Base-by-base conservation (phyloP, 2,113 vertebrate species). In the Tautogolabrus adspersus region DNA sequence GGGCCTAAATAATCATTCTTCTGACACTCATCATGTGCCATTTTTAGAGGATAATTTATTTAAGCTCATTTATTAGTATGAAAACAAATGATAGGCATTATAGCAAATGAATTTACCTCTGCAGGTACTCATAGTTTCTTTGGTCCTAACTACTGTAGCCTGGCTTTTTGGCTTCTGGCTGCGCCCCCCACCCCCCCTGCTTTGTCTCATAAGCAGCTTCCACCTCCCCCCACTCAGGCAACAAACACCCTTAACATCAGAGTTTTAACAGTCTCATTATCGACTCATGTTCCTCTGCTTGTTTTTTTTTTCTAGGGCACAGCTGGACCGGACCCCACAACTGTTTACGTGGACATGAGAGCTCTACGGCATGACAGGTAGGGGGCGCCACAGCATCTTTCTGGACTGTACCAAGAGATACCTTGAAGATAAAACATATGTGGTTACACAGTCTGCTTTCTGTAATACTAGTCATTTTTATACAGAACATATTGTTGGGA, bases 261-360 rank as follows among this genome's bases (percentile, higher is more conserved):
- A 9, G 2, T 9, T 38, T 6, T 8, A 38, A 3, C 15, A 49
- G 10, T 19, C 51, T 26, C 0, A 13, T 61, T 12, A 54, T 18
- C 56, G 37, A 46, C 66, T 74, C 21, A 66, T 59, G 47, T 67
- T 44, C 19, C 44, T 58, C 26, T 77, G 37, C 72, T 46, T 84
- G 57, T 89, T 75, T 93, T 19, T 93, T 19, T 42, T 72, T 85
- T 70, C 3, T 88, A 99, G 98, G 97, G 97, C 65, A 98, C 97
- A 5, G 94, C 98, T 9, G 98, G 98, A 84, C 98, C 98, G 3
- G 98, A 99, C 87, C 98, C 98, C 77, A 99, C 97, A 10, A 99
- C 97, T 0, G 98, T 99, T 52, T 99, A 97, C 0, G 95, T 99
- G 90, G 98, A 99, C 86, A 98, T 98, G 97, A 93, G 97, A 93